Percentiles rank a stretch among this genome's conserved stretches.
These are phyloP conservation scores for Sturnira hondurensis DNA, from an alignment of 2,113 vertebrate species.

Conservation along the genomic window DNA sequence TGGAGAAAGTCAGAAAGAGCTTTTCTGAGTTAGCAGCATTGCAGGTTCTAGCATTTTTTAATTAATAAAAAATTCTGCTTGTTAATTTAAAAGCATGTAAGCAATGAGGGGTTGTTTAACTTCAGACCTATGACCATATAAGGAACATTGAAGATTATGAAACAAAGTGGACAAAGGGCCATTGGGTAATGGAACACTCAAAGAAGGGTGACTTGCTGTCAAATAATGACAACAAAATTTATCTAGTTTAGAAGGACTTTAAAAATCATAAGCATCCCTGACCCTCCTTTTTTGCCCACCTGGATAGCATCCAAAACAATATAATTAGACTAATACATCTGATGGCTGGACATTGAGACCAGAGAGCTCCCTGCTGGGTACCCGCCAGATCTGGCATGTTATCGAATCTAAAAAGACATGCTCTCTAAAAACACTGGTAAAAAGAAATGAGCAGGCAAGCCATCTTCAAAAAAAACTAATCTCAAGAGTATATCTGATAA, in stretches of 20 bases:
- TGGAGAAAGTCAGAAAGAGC: neutral
- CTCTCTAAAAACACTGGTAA: neutral
- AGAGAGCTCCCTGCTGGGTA: neutral
- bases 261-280: neutral
- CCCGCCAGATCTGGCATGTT: neutral
- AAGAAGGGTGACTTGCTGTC: neutral
- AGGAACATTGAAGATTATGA: neutral
- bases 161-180: neutral
- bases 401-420: neutral
- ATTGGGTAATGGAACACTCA: neutral
- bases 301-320: constrained; percentile 19
- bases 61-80: neutral
- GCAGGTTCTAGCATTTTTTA: neutral
- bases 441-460: constrained; percentile 3
- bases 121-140: neutral
- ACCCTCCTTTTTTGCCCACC: neutral
- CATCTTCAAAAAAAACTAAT: neutral
- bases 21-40: neutral
- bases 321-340: constrained; percentile 12
- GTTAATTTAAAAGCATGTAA: constrained; percentile 32
- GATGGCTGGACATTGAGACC: neutral
- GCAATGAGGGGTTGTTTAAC: neutral
- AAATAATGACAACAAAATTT: constrained; percentile 11
- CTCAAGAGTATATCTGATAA: neutral
- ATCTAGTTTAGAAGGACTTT: neutral